phyloP scores from a whole-genome alignment of 1,140 invertebrate species.

The Trinorchestia longiramus region DNA sequence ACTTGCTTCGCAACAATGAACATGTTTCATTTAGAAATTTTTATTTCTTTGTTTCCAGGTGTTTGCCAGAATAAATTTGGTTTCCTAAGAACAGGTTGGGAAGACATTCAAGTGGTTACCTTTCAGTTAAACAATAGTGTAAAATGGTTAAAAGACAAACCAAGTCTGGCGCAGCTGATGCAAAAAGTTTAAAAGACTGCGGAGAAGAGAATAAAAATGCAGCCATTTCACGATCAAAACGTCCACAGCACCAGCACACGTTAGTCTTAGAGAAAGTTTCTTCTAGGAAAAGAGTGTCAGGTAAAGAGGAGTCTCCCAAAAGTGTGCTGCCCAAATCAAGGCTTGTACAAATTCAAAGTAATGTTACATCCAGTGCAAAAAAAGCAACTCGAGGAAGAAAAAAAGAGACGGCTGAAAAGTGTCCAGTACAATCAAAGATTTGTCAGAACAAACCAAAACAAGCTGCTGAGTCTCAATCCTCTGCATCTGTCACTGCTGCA shows the following conservation, averaged over 20 bases:
- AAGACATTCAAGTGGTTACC: background rate
- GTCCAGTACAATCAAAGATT: background rate
- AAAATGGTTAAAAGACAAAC: background rate
- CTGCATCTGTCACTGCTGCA: background rate
- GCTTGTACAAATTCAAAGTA: background rate
- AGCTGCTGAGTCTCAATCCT: background rate
- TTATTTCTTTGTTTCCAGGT: background rate
- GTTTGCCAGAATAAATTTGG: background rate
- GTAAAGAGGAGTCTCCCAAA: background rate
- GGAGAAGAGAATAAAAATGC: background rate
- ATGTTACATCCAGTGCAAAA: background rate
- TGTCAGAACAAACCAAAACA: background rate
- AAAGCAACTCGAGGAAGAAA: background rate
- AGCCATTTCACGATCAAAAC: background rate
- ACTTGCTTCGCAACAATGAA: too few species aligned
- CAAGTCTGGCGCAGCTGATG: background rate
- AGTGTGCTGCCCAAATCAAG: background rate
- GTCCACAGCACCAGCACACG: background rate
- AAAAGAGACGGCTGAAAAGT: background rate
- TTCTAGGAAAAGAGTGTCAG: background rate
- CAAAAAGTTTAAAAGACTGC: background rate
- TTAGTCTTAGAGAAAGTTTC: background rate
- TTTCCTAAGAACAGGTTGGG: background rate
- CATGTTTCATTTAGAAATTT: background rate
- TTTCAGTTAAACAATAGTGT: background rate